Evolutionary conservation across 2,797 vertebrate species (phyloP).

Genomic region (Tokudaia tokunoshimensis): DNA sequence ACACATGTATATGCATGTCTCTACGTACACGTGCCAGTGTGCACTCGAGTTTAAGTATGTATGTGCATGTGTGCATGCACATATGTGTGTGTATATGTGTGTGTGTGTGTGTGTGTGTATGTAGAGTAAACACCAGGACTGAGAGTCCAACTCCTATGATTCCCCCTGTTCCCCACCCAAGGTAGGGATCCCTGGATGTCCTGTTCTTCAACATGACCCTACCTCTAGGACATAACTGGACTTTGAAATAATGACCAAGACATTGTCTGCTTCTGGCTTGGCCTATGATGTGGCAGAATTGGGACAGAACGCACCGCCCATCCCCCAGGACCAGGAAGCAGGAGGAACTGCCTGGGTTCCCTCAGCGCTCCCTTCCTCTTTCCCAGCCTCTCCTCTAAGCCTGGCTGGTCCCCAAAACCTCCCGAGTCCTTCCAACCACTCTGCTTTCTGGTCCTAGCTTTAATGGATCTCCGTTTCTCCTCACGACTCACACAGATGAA

Average conservation of each 20-base stretch:
- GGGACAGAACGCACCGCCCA: fast-evolving
- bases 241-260: neutral
- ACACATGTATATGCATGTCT: no score
- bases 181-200: neutral
- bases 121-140: neutral
- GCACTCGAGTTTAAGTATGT: neutral
- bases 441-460: neutral
- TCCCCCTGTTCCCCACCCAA: no score
- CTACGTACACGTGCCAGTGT: fast-evolving
- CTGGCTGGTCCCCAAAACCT: neutral
- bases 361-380: fast-evolving
- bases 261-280: neutral
- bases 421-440: neutral
- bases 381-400: neutral
- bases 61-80: neutral
- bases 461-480: neutral
- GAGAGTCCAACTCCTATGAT: neutral
- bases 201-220: neutral
- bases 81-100: neutral
- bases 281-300: neutral
- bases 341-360: neutral
- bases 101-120: neutral
- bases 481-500: neutral
- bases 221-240: neutral
- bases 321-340: fast-evolving